Conservation (phyloP, 2,113 vertebrate genomes). For the cattle (Bos taurus) region DNA sequence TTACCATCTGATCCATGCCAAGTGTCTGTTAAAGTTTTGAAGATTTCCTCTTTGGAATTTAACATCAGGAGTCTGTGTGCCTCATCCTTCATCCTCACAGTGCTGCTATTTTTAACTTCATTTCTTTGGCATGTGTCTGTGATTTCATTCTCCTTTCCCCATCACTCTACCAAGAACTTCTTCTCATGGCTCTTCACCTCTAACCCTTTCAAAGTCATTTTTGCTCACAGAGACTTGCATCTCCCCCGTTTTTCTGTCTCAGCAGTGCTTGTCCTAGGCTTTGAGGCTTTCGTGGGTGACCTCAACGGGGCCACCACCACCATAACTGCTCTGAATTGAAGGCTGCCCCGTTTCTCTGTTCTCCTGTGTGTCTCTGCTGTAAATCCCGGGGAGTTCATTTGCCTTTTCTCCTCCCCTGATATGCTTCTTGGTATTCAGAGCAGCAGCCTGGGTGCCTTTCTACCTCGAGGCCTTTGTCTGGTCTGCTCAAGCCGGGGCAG, state of each 20-base stretch:
- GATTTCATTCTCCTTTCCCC: background rate
- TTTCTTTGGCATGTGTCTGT: rapidly evolving
- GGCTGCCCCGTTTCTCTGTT: background rate
- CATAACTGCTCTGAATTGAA: background rate
- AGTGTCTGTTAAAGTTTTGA: background rate
- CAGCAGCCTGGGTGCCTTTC: background rate
- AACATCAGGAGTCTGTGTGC: background rate
- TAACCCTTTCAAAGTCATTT: background rate
- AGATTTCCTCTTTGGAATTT: background rate
- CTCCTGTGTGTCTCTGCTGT: background rate
- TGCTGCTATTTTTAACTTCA: background rate
- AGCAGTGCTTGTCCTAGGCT: rapidly evolving
- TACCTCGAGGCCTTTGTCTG: background rate
- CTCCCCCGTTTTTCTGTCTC: background rate
- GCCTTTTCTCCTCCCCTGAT: background rate
- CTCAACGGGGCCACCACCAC: rapidly evolving
- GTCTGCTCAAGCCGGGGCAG: background rate
- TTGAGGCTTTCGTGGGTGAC: background rate
- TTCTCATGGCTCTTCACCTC: background rate
- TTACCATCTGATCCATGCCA: background rate
- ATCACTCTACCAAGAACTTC: background rate
- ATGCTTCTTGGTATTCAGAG: background rate
- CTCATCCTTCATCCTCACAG: background rate
- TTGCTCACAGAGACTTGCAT: background rate
- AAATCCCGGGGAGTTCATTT: background rate